These are phyloP conservation scores for Pteropus rufus DNA, from an alignment of 2,797 vertebrate species.

Conservation along the genomic window DNA sequence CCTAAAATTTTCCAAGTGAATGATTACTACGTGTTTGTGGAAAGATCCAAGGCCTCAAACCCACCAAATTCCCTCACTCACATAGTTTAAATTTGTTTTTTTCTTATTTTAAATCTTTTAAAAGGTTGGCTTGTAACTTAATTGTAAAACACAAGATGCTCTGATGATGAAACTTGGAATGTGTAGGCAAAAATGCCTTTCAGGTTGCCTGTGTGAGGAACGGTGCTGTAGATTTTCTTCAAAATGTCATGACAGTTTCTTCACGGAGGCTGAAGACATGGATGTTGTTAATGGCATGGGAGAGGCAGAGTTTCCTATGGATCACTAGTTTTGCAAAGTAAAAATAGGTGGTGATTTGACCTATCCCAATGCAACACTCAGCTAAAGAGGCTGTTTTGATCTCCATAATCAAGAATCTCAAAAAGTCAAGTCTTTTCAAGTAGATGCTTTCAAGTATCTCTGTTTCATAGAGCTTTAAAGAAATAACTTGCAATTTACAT, in stretches of 20 bases:
- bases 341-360: constrained; percentile 60
- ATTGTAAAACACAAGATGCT: neutral
- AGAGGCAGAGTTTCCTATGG: constrained; percentile 48
- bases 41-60: neutral
- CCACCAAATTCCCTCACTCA: neutral
- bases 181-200: neutral
- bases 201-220: neutral
- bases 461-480: neutral
- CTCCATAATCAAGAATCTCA: constrained; percentile 75
- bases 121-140: neutral
- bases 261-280: neutral
- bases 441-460: constrained; percentile 45
- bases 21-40: neutral
- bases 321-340: constrained; percentile 73
- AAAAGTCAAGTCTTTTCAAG: constrained; percentile 73
- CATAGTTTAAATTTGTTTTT: neutral
- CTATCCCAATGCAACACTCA: constrained; percentile 45
- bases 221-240: neutral
- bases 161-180: neutral
- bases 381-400: constrained; percentile 70
- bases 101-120: neutral
- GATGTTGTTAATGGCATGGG: constrained; percentile 34
- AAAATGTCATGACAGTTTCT: constrained; percentile 23
- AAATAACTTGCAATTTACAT: constrained; percentile 27
- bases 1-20: neutral